These are phyloP conservation scores for Lochmaea crataegi DNA, from an alignment of 2,888 invertebrate genomes.

Conservation along the genomic window DNA sequence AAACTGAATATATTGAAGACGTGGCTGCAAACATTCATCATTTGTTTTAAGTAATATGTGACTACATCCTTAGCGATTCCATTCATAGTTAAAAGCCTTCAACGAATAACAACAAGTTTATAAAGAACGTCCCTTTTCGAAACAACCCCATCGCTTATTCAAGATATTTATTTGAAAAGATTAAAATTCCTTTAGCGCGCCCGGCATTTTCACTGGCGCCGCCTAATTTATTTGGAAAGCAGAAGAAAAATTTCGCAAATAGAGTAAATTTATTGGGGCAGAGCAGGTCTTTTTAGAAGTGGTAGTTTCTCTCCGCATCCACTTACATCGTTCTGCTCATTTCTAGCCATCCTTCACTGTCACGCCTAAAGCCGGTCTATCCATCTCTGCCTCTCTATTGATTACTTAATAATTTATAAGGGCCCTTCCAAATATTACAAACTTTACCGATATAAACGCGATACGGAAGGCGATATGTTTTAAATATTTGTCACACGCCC, in stretches of 20 bases:
- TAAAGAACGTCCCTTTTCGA: neutral
- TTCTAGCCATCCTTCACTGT: slow-evolving; percentile 57
- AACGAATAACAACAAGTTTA: neutral
- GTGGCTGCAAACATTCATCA: too few species aligned
- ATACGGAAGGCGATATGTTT: neutral
- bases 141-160: neutral
- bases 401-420: slow-evolving; percentile 58
- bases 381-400: slow-evolving; percentile 57
- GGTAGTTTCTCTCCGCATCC: slow-evolving; percentile 54
- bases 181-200: slow-evolving; percentile 19
- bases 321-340: slow-evolving; percentile 58
- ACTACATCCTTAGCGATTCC: too few species aligned
- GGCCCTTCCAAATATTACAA: slow-evolving; percentile 37
- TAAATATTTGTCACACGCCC: neutral
- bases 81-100: too few species aligned
- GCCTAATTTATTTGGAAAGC: slow-evolving; percentile 43
- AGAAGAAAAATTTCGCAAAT: slow-evolving; percentile 50
- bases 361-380: slow-evolving; percentile 53
- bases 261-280: slow-evolving; percentile 49
- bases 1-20: too few species aligned
- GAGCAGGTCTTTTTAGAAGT: slow-evolving; percentile 46
- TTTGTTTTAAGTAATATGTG: too few species aligned
- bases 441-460: slow-evolving; percentile 13
- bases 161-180: slow-evolving; percentile 10
- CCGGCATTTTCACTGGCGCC: slow-evolving; percentile 13